phyloP scores from a whole-genome alignment of 2,113 vertebrate genomes.

The Cettia cetti region DNA sequence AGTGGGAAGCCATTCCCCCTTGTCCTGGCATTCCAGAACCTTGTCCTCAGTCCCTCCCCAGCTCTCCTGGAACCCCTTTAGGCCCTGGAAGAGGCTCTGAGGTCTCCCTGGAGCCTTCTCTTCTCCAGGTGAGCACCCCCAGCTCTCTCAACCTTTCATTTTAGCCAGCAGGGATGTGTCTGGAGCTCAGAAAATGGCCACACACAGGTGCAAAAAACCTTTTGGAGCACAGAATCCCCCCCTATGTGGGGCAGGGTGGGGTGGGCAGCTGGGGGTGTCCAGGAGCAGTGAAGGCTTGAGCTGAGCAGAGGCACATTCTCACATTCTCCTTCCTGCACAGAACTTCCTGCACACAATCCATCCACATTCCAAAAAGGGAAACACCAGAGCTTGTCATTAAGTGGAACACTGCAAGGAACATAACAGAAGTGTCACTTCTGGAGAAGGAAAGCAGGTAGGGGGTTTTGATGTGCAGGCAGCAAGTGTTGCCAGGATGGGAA shows the following conservation, averaged over 20 bases:
- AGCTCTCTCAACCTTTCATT: not conserved
- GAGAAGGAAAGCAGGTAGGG: not conserved
- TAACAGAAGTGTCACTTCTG: not conserved
- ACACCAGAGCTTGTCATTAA: not conserved
- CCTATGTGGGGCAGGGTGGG: rapidly evolving
- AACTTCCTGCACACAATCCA: not conserved
- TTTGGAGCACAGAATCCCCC: not conserved
- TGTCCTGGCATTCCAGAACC: not conserved
- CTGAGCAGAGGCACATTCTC: not conserved
- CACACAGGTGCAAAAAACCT: not conserved
- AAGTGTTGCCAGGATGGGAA: not conserved
- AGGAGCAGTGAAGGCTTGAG: not conserved
- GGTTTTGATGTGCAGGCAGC: not conserved
- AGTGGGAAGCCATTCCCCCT: not conserved
- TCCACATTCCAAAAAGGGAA: not conserved
- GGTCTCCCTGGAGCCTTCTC: not conserved
- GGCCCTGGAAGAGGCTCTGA: not conserved
- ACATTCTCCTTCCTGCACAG: not conserved
- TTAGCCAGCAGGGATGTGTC: not conserved
- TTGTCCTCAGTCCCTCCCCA: not conserved
- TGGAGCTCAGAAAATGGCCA: not conserved
- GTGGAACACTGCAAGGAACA: not conserved
- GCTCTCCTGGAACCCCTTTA: not conserved
- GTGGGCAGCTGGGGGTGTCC: not conserved
- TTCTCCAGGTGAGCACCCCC: not conserved